Evolutionary conservation across 1,140 invertebrate species (phyloP).

Genomic region (Nylanderia fulva): DNA sequence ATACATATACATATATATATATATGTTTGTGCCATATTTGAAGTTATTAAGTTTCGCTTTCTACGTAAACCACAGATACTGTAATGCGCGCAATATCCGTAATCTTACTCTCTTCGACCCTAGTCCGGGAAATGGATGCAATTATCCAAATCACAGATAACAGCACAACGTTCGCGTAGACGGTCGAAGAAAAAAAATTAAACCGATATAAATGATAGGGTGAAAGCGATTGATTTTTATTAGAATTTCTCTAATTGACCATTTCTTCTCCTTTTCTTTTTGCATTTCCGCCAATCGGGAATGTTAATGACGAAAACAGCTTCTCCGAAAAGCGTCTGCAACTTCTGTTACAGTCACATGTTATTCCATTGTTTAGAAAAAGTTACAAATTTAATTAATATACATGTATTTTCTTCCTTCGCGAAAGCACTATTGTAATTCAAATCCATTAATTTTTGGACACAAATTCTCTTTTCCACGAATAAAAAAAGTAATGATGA

Average conservation of each 20-base stretch:
- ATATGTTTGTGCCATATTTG: not conserved
- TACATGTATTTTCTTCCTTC: not conserved
- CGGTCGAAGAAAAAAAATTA: not conserved
- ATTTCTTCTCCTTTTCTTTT: not conserved
- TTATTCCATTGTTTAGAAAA: not conserved
- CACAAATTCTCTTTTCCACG: not conserved
- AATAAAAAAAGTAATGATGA: not conserved
- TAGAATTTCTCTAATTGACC: not conserved
- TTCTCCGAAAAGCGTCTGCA: not conserved
- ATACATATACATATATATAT: too few species aligned
- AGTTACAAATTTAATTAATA: not conserved
- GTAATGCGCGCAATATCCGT: not conserved
- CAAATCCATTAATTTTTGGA: not conserved
- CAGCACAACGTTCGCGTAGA: not conserved
- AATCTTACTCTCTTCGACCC: not conserved
- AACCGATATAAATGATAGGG: not conserved
- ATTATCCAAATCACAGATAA: not conserved
- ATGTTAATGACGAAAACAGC: not conserved
- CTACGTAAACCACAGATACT: constrained; percentile 34
- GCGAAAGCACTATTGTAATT: not conserved
- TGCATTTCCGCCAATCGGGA: not conserved
- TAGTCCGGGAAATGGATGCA: not conserved
- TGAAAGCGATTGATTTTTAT: constrained; percentile 29
- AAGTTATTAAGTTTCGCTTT: constrained; percentile 72
- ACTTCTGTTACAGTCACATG: not conserved